Evolutionary conservation across 2,888 invertebrate species (phyloP), one percentile per base, ranked within the genome.

Genomic region (Tiphia femorata): DNA sequence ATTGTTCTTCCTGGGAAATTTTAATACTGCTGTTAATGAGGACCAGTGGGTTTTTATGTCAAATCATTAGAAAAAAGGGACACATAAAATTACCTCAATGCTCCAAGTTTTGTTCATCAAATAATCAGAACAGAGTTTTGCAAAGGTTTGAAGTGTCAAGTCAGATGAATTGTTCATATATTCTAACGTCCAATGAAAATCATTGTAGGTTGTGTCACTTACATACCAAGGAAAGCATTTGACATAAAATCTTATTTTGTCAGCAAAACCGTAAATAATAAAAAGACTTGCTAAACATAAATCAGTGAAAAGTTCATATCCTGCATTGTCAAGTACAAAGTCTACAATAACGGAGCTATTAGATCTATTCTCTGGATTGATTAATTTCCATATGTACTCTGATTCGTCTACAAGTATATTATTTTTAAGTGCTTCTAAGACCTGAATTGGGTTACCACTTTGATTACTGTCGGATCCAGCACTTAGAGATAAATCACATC

Each of bases 211-310:
- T 0, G 92, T 93, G 81, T 99, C 98, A 0, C 97, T 98, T 6
- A 99, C 90, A 81, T 93, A 99, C 98, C 98, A 99, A 0, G 98
- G 97, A 62, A 95, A 91, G 2, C 87, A 86, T 86, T 98, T 98
- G 0, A 92, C 91, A 82, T 96, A 91, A 70, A 98, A 92, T 62
- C 91, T 86, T 20, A 98, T 86, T 84, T 88, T 86, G n/a, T 84
- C 80, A n/a, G 88, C 90, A 17, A 86, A 85, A 65, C 83, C 86
- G 64, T 85, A 86, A 64, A 80, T 83, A 53, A 93, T 83, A 0
- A 98, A 81, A 78, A 91, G 95, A 67, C 94, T 92, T 1, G 94
- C 95, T 1, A 99, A 78, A 75, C 95, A 92, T 0, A 98, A 82
- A 81, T 99, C 99, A 0, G 94, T 90, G 70, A 95, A 92, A 0